Evolutionary conservation across 1,140 invertebrate species (phyloP).

Genomic region (Sycophaga agraensis): DNA sequence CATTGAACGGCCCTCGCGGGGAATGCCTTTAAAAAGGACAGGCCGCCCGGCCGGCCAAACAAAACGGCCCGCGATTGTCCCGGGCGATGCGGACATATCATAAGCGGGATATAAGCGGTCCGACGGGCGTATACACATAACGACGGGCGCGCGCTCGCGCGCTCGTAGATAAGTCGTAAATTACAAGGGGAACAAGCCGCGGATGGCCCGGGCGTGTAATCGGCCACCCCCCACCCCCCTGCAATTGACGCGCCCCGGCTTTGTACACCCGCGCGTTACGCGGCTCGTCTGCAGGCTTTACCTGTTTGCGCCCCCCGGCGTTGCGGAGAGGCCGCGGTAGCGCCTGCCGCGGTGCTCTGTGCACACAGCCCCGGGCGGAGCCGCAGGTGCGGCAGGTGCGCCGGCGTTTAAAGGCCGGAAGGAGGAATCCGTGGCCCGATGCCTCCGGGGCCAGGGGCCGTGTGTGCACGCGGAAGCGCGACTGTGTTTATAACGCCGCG

Average conservation of each 20-base stretch:
- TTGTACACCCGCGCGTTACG: too few species aligned
- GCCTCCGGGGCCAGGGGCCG: too few species aligned
- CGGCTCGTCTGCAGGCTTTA: too few species aligned
- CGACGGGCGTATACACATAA: too few species aligned
- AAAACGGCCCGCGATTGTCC: neutral
- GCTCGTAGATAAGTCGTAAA: constrained; percentile 17
- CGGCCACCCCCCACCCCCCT: neutral
- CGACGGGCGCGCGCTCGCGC: neutral
- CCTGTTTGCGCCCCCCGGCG: too few species aligned
- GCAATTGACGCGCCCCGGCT: constrained; percentile 9
- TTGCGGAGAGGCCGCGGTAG: neutral
- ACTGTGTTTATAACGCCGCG: neutral
- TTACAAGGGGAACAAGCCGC: neutral
- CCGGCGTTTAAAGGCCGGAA: too few species aligned
- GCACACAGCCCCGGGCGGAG: neutral
- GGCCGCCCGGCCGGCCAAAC: neutral
- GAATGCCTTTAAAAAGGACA: constrained; percentile 7
- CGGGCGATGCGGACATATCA: neutral
- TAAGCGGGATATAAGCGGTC: neutral
- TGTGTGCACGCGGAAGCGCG: neutral
- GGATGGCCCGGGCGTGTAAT: neutral
- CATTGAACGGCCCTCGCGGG: constrained; percentile 8
- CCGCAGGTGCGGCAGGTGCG: neutral
- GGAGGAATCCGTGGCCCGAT: neutral
- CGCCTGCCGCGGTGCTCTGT: neutral